Evolutionary conservation across 2,888 invertebrate species (phyloP).

Genomic region (Carpatolechia fugitivella): DNA sequence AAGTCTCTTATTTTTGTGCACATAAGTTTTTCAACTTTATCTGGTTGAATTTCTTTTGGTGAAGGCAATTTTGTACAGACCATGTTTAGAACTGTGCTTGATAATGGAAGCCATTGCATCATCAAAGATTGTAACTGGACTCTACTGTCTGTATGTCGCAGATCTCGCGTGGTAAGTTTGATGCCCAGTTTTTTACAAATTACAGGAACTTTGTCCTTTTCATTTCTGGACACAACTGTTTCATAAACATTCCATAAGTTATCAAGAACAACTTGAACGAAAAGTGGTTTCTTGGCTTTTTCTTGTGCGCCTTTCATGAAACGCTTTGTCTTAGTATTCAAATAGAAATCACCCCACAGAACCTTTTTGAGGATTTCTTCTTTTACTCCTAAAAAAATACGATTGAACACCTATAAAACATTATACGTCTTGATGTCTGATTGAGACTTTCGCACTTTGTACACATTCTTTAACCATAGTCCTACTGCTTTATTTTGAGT

Average conservation of each 20-base stretch:
- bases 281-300: slow-evolving; percentile 94
- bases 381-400: slow-evolving; percentile 81
- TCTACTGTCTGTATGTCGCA: slow-evolving; percentile 87
- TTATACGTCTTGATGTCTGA: no score
- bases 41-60: slow-evolving; percentile 85
- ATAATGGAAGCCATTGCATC: slow-evolving; percentile 94
- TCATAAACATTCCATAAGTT: slow-evolving; percentile 95
- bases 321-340: slow-evolving; percentile 90
- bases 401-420: no score
- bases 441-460: no score
- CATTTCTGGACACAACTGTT: slow-evolving; percentile 86
- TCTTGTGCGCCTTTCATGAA: slow-evolving; percentile 93
- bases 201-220: slow-evolving; percentile 84
- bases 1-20: slow-evolving; percentile 85
- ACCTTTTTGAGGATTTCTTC: slow-evolving; percentile 86
- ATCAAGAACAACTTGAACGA: slow-evolving; percentile 94
- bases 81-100: slow-evolving; percentile 89
- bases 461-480: no score
- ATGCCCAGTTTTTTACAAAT: slow-evolving; percentile 89
- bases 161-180: slow-evolving; percentile 86
- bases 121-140: slow-evolving; percentile 89
- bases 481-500: no score
- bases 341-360: slow-evolving; percentile 96
- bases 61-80: slow-evolving; percentile 90
- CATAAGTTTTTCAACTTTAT: slow-evolving; percentile 90